These are phyloP conservation scores for Rhineura floridana DNA, from an alignment of 2,113 vertebrate species.

Conservation along the genomic window DNA sequence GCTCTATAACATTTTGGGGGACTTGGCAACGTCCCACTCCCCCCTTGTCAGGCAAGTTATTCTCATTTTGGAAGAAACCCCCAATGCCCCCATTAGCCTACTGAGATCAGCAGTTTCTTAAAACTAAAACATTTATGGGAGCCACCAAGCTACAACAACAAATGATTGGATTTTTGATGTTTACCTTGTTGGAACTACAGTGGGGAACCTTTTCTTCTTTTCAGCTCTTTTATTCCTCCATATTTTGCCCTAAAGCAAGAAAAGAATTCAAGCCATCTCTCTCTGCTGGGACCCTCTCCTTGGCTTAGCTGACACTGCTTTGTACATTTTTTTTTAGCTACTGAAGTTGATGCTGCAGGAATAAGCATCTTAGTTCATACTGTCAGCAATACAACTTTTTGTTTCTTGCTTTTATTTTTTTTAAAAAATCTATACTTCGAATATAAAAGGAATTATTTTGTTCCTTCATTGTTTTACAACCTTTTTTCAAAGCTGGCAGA, in stretches of 20 bases:
- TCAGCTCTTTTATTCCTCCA: conserved; percentile 67
- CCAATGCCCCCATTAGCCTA: conserved; percentile 44
- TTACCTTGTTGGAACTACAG: conserved; percentile 62
- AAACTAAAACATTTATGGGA: conserved; percentile 58
- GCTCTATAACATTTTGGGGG: neutral
- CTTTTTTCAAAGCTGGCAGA: conserved; percentile 45
- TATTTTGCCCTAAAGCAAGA: conserved; percentile 73
- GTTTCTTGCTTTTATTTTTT: neutral
- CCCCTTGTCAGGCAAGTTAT: conserved; percentile 22
- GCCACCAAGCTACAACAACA: conserved; percentile 54
- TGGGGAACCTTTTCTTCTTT: conserved; percentile 68
- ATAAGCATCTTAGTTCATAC: conserved; percentile 51
- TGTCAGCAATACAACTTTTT: conserved; percentile 60
- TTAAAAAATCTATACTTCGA: conserved; percentile 30
- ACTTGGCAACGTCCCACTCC: conserved; percentile 25
- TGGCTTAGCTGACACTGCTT: conserved; percentile 63
- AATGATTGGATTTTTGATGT: conserved; percentile 69
- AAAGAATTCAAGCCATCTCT: conserved; percentile 66
- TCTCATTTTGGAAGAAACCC: conserved; percentile 50
- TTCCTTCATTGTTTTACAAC: conserved; percentile 36
- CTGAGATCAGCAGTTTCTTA: conserved; percentile 56
- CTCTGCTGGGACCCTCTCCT: conserved; percentile 51
- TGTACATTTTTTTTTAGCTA: conserved; percentile 41
- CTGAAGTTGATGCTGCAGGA: conserved; percentile 65
- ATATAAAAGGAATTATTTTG: conserved; percentile 54